These are phyloP conservation scores for Erethizon dorsatum DNA, from an alignment of 2,797 vertebrate genomes.

Conservation along the genomic window DNA sequence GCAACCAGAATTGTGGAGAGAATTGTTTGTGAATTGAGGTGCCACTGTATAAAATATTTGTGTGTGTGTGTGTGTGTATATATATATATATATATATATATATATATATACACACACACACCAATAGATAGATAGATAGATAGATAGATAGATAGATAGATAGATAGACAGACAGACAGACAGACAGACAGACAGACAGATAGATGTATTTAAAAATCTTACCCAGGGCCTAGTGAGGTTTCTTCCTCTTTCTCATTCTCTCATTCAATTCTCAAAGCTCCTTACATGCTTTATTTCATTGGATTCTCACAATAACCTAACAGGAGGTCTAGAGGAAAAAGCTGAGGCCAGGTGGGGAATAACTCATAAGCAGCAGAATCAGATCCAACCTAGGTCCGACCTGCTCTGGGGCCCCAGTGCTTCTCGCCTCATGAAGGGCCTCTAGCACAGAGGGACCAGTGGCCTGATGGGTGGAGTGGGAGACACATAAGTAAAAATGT, in stretches of 20 bases:
- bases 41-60: conserved; percentile 22
- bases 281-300: neutral
- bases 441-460: neutral
- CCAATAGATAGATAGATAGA: no score
- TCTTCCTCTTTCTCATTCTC: neutral
- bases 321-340: neutral
- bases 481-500: neutral
- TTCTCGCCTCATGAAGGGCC: neutral
- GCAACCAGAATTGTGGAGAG: neutral
- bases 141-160: no score
- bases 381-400: neutral
- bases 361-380: neutral
- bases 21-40: neutral
- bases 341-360: neutral
- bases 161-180: no score
- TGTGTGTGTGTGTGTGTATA: neutral
- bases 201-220: neutral
- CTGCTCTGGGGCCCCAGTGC: neutral
- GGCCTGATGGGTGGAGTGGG: neutral
- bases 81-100: no score
- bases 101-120: no score
- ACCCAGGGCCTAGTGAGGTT: neutral
- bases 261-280: neutral
- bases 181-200: no score
- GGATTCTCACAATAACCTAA: conserved; percentile 5